Percentiles rank a stretch among this genome's conserved stretches.
These are phyloP conservation scores for Morinoia aosen DNA, from an alignment of 2,888 invertebrate genomes.

Conservation along the genomic window DNA sequence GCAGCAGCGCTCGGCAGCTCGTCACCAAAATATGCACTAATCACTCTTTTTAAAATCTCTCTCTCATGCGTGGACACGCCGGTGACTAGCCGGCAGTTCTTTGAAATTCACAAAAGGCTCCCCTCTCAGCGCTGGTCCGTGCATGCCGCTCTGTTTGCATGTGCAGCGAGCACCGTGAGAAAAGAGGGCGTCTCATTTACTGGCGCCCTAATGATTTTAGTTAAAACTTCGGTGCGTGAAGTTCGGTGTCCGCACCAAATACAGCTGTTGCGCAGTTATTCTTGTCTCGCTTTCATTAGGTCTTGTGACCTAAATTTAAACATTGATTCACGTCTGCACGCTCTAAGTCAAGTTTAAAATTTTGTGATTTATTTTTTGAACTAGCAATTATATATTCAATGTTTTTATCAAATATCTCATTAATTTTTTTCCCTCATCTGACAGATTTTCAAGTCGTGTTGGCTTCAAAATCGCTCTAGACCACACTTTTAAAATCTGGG, in stretches of 20 bases:
- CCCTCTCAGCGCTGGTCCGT: background rate
- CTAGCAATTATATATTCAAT: background rate
- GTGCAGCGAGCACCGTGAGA: background rate
- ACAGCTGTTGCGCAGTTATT: background rate
- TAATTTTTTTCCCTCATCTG: no score
- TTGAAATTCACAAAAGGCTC: slow-evolving; percentile 9
- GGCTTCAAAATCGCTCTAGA: no score
- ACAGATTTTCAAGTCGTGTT: no score
- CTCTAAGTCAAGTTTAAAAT: background rate
- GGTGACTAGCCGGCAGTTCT: background rate
- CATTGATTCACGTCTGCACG: background rate
- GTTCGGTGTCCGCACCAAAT: background rate
- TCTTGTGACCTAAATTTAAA: background rate
- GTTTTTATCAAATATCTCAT: no score
- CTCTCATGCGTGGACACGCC: slow-evolving; percentile 37
- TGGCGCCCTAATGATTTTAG: background rate
- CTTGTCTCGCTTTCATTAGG: background rate
- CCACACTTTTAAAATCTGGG: no score
- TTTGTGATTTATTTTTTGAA: background rate
- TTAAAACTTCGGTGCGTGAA: background rate
- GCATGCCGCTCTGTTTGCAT: slow-evolving; percentile 3
- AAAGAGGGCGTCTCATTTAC: background rate
- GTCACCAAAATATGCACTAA: slow-evolving; percentile 40
- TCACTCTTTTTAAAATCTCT: slow-evolving; percentile 31
- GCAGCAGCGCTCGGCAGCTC: background rate